Conservation (phyloP, 92 coral and sea anemone species). For the Porites divaricata region DNA sequence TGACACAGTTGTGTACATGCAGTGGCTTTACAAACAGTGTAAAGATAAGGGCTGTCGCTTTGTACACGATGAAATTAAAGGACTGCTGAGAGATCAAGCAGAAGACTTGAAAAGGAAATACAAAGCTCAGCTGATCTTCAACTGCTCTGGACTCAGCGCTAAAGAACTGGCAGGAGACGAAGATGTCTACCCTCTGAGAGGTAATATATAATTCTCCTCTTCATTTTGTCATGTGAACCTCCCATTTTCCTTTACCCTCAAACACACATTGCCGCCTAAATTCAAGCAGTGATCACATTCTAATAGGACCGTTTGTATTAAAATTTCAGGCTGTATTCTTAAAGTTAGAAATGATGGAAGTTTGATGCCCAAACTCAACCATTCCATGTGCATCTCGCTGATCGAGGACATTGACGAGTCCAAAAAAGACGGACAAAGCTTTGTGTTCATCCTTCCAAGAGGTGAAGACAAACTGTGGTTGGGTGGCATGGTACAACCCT, state of each 20-base stretch:
- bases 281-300: background rate
- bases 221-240: too few species aligned
- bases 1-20: constrained; percentile 49
- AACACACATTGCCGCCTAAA: background rate
- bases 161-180: constrained; percentile 60
- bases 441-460: constrained; percentile 34
- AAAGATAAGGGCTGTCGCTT: constrained; percentile 48
- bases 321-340: constrained; percentile 5
- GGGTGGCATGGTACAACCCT: constrained; percentile 41
- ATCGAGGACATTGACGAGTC: constrained; percentile 32
- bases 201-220: constrained; percentile 11
- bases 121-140: constrained; percentile 48
- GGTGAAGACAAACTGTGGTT: constrained; percentile 35
- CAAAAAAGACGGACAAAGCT: constrained; percentile 33
- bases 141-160: constrained; percentile 61
- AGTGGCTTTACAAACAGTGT: constrained; percentile 64
- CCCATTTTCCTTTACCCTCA: too few species aligned
- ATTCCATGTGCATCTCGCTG: constrained; percentile 23
- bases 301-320: background rate
- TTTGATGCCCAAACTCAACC: constrained; percentile 31
- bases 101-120: constrained; percentile 43
- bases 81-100: constrained; percentile 45
- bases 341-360: constrained; percentile 39
- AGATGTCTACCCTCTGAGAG: constrained; percentile 50
- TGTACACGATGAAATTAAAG: constrained; percentile 33